Conservation (phyloP, 2,797 vertebrate genomes). For the Mormyrus hasselquistii region DNA sequence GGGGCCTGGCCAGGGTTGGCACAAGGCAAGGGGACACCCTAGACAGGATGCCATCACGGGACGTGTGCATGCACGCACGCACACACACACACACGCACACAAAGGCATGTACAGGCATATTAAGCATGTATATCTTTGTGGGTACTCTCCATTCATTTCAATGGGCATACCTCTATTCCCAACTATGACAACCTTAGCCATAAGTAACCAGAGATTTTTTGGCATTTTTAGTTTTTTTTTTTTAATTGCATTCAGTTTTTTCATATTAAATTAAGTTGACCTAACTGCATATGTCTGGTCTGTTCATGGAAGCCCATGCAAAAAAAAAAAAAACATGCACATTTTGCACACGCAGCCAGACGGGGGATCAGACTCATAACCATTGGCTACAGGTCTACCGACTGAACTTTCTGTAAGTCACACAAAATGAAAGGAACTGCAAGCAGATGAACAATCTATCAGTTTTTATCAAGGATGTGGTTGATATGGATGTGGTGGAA, state of each 20-base stretch:
- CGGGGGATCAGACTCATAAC: background rate
- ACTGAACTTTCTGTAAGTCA: background rate
- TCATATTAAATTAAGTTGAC: background rate
- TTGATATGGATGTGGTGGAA: background rate
- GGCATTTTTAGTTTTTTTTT: background rate
- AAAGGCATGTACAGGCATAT: background rate
- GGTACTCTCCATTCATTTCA: background rate
- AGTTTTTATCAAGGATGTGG: background rate
- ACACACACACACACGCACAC: background rate
- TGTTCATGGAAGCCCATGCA: background rate
- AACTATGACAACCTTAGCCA: background rate
- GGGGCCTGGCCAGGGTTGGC: background rate
- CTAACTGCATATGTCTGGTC: background rate
- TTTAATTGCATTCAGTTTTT: background rate
- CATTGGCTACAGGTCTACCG: background rate
- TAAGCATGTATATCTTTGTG: background rate
- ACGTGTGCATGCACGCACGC: background rate
- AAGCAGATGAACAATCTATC: background rate
- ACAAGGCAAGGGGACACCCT: background rate
- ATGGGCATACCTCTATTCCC: background rate
- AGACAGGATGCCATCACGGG: background rate
- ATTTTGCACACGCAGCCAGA: background rate
- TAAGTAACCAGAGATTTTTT: background rate
- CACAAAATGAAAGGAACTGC: background rate
- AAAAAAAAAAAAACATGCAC: background rate